Evolutionary conservation across 2,113 vertebrate species (phyloP), one percentile per base, ranked within the genome.

Genomic region (Ornithorhynchus anatinus): DNA sequence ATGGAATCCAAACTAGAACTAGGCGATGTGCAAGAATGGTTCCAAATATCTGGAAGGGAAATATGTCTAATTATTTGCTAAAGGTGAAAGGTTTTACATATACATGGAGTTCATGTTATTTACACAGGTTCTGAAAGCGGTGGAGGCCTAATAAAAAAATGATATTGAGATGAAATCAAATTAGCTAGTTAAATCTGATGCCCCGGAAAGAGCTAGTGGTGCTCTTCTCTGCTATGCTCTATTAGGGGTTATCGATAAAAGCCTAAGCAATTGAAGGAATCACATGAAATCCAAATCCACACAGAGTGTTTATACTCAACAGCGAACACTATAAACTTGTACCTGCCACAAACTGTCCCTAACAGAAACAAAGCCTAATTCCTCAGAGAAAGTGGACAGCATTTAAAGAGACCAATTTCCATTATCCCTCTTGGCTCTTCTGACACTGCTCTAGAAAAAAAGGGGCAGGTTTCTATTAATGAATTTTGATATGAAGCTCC

Each of bases 141-240:
- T 15, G 27, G 47, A 36, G 14, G 61, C 63, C 29, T 53, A 65
- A 61, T 29, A 51, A 77, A 80, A 84, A 72, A 10, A 56, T 39
- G 78, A 81, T 56, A 51, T 78, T 33, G 40, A 58, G 33, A 32
- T 50, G 69, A 75, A 83, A 74, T 76, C 6, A 1, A 59, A 32
- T 59, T 22, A 75, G 60, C 35, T 56, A 56, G 10, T 68, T 27
- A 58, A 82, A 52, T 29, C 73, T 16, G 65, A 72, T 27, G 17
- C 61, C 1, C 23, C 80, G 72, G 59, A 50, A 66, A 72, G 5
- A 52, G 45, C 60, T 69, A 54, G 37, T 52, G 29, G 81, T 51
- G 8, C 69, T n/a, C 14, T 61, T 20, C 76, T 32, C 54, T 69
- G 45, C 0, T 9, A 35, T 0, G 63, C 75, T 45, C 40, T 66